Base-by-base conservation (phyloP, 2,888 invertebrate genomes). In the Eupelmus urozonus region DNA sequence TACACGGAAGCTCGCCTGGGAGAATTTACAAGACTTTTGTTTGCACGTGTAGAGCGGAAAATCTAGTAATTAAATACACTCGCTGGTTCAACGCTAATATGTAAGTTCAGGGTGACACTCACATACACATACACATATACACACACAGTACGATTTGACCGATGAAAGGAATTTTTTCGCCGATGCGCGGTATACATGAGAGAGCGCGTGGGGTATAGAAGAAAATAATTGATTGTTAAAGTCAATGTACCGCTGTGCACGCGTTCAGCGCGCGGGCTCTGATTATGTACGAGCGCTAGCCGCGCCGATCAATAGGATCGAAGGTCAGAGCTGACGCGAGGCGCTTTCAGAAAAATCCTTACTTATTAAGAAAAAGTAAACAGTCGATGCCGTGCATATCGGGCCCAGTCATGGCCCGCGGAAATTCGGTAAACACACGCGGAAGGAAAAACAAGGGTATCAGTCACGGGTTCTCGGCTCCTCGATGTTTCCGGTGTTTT, bases 221-320 rank as follows among this genome's bases (percentile, higher is more conserved):
- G 45, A 25, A 25, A 0, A 20, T 13, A 25, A 66, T 53, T 18
- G 20, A 40, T 55, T 55, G 18, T 40, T 67, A 40, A 67, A 40
- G 53, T 67, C 55, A 40, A 66, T 51, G 51, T 49, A 49, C 65
- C 27, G 25, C n/a, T n/a, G n/a, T n/a, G n/a, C n/a, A 20, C 20
- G 40, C 20, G 60, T 29, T 3, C 60, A 11, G 1, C 5, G 25
- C 34, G 2, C 5, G 18, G 34, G 18, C 16, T 13, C 9, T 45
- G 45, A 45, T 45, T 45, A 45, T 45, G 16, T 45, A 45, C 9
- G 45, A 16, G 13, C 16, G 57, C 59, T 42, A 53, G 55, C 55
- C 73, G 20, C 63, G 20, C 49, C 49, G 60, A 67, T 76, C 69
- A 55, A 76, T 67, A 60, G 1, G 69, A 76, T 75, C 40, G 53